Evolutionary conservation across 2,797 vertebrate species (phyloP), one percentile per base, ranked within the genome.

Genomic region (Gallinago stenura): DNA sequence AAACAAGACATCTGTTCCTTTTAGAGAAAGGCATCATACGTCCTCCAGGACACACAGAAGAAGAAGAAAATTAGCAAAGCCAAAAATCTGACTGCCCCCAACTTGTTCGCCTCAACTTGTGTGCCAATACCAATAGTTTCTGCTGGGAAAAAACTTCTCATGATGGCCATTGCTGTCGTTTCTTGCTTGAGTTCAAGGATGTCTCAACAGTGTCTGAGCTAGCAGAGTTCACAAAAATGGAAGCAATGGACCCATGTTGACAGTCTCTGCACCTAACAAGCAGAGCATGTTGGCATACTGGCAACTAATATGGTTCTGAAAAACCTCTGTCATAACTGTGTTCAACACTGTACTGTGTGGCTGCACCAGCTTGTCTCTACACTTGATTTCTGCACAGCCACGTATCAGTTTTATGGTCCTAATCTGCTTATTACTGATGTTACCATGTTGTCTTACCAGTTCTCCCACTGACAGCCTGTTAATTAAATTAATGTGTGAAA

Each of bases 61-160:
- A 72, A 57, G 15, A 88, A 83, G n/a, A 0, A 53, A 53, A 70
- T 12, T 33, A 41, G 5, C 25, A 70, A 72, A 56, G 22, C 7
- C 7, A 70, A 69, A 37, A 64, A 35, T 11, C 8, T 62, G 19
- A 7, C 17, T 43, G 3, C 4, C 6, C 2, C 6, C 1, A 3
- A 33, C 35, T 75, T 56, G 7, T 68, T 77, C 88, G 4, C 17
- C 20, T 22, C 20, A 48, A 2, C 12, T 50, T 1, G 0, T 45
- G 13, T 37, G 18, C 20, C 33, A 53, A 24, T 10, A 26, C 18
- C 48, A 53, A 12, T 26, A 14, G 8, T 43, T 90, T 84, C 71
- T 39, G 1, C 31, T 65, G 22, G 37, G 43, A 79, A 82, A 41
- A 18, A 66, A n/a, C 15, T 15, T 82, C 26, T 22, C 41, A 1